A percentile compares a stretch with the other conserved stretches of the same genome.
These are phyloP conservation scores for Apamea monoglypha DNA, from an alignment of 2,888 invertebrate species.

Conservation along the genomic window DNA sequence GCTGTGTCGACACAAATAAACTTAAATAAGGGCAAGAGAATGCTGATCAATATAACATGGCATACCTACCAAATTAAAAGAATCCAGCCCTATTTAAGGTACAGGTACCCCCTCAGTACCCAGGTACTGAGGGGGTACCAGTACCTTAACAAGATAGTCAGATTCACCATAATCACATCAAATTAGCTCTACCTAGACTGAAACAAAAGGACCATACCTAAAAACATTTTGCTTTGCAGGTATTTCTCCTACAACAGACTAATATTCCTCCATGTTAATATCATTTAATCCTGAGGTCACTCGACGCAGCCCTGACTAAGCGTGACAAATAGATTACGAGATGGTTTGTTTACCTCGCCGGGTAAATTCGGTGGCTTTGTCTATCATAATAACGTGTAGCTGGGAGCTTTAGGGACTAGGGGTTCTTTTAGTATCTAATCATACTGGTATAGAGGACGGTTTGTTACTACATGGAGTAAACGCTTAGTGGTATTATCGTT, in stretches of 20 bases:
- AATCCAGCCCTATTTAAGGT: too few species aligned
- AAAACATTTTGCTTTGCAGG: not conserved
- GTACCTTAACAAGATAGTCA: too few species aligned
- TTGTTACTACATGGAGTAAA: not conserved
- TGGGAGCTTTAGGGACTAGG: slow-evolving; percentile 20
- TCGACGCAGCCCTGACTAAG: slow-evolving; percentile 47
- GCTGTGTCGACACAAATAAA: not conserved
- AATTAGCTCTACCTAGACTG: not conserved
- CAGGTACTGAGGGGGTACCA: too few species aligned
- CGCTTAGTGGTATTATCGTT: not conserved
- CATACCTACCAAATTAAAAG: too few species aligned
- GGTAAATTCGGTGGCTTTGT: slow-evolving; percentile 47
- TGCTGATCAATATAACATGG: not conserved
- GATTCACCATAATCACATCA: not conserved
- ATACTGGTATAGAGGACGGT: slow-evolving; percentile 3
- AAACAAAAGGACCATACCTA: not conserved
- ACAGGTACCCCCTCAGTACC: too few species aligned
- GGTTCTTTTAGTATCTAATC: slow-evolving; percentile 20
- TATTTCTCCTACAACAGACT: slow-evolving; percentile 5
- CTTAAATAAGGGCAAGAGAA: not conserved
- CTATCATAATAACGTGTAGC: slow-evolving; percentile 26
- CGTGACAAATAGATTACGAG: slow-evolving; percentile 66
- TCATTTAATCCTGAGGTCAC: slow-evolving; percentile 63
- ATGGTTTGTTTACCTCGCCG: slow-evolving; percentile 62
- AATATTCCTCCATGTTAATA: slow-evolving; percentile 45